Evolutionary conservation across 2,113 vertebrate species (phyloP).

Genomic region (Apus apus): DNA sequence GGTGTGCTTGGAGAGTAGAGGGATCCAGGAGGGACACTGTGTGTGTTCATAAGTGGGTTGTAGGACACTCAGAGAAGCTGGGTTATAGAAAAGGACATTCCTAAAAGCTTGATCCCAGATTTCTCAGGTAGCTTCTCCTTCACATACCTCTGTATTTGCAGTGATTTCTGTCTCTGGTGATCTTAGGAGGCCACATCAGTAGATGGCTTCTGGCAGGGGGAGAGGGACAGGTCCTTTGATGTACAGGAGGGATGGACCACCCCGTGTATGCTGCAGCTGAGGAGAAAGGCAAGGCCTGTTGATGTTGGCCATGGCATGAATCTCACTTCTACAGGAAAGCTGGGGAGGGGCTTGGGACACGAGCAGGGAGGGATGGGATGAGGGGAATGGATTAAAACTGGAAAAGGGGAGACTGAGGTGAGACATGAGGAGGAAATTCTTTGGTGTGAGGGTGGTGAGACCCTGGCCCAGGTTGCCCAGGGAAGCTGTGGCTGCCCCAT

Average conservation of each 20-base stretch:
- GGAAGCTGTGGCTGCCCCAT: too few relatives aligned
- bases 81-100: background rate
- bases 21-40: background rate
- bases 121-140: background rate
- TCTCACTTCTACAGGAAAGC: background rate
- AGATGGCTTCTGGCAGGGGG: background rate
- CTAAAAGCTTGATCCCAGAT: background rate
- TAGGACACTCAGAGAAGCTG: background rate
- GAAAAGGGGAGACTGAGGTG: too few relatives aligned
- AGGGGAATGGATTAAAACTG: too few relatives aligned
- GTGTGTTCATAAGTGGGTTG: fast-evolving
- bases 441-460: too few relatives aligned
- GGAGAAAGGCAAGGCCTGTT: fast-evolving
- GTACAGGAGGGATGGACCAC: background rate
- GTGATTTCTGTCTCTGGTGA: background rate
- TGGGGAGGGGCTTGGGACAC: too few relatives aligned
- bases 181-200: background rate
- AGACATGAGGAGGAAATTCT: too few relatives aligned
- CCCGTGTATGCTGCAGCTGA: fast-evolving
- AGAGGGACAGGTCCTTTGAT: background rate
- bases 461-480: too few relatives aligned
- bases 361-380: too few relatives aligned
- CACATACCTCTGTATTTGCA: background rate
- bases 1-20: background rate
- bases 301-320: background rate